Evolutionary conservation across 2,888 invertebrate species (phyloP).

Genomic region (Papilio protenor): DNA sequence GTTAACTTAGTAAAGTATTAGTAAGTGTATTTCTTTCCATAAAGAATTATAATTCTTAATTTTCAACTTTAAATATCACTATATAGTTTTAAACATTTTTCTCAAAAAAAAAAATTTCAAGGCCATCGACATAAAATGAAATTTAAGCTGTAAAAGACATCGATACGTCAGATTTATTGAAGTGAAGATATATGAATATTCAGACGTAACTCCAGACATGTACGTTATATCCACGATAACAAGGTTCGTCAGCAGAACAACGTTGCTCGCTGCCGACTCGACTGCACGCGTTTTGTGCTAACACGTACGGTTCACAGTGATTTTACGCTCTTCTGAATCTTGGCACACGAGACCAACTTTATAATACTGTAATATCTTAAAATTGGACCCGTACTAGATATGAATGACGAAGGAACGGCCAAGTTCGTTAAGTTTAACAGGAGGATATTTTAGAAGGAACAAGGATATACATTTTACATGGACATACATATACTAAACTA

Average conservation of each 20-base stretch:
- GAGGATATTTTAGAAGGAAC: background rate
- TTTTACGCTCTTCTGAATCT: conserved; percentile 57
- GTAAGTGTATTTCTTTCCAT: background rate
- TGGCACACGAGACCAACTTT: conserved; percentile 60
- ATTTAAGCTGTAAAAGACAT: conserved; percentile 44
- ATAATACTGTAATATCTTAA: conserved; percentile 47
- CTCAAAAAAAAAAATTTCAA: background rate
- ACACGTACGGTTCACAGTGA: conserved; percentile 58
- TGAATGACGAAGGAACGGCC: conserved; percentile 45
- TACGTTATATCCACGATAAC: conserved; percentile 75
- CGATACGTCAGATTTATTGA: conserved; percentile 57
- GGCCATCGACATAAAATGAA: background rate
- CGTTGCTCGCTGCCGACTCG: conserved; percentile 50
- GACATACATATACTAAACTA: background rate
- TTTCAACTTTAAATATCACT: background rate
- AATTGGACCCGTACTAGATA: conserved; percentile 49
- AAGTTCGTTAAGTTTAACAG: conserved; percentile 41
- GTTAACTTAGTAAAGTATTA: background rate
- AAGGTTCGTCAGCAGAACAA: conserved; percentile 80
- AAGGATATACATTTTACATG: background rate
- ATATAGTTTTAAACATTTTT: background rate
- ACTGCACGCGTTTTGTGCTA: conserved; percentile 64
- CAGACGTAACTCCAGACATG: conserved; percentile 67
- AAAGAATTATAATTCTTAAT: background rate
- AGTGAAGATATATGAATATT: conserved; percentile 76